Evolutionary conservation across 92 coral and sea anemone species (phyloP).

Genomic region (Zoanthus sansibaricus): DNA sequence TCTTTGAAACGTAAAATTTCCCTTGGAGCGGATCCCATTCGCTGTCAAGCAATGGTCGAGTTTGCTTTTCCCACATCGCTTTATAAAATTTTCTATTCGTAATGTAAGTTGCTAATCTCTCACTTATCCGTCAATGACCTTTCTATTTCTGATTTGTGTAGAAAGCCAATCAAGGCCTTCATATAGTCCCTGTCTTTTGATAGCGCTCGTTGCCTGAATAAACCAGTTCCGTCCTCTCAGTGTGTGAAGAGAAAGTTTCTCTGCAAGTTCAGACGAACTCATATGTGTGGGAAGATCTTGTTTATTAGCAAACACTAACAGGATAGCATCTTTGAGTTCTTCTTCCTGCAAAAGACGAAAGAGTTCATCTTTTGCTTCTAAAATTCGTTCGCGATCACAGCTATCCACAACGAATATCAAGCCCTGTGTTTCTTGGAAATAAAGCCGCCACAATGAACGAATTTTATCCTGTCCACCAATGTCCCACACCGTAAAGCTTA

Average conservation of each 20-base stretch:
- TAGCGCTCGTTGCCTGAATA: slow-evolving; percentile 94
- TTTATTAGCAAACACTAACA: slow-evolving; percentile 95
- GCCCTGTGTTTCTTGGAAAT: slow-evolving; percentile 98
- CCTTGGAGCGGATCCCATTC: too few species aligned
- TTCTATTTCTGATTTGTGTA: slow-evolving; percentile 79
- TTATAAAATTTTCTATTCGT: not conserved
- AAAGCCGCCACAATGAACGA: slow-evolving; percentile 93
- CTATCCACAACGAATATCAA: slow-evolving; percentile 96
- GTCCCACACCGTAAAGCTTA: slow-evolving; percentile 98
- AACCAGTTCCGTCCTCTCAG: slow-evolving; percentile 91
- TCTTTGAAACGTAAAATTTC: too few species aligned
- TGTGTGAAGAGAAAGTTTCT: slow-evolving; percentile 83
- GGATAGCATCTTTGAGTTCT: slow-evolving; percentile 90
- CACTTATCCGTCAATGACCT: slow-evolving; percentile 13
- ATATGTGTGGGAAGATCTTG: slow-evolving; percentile 92
- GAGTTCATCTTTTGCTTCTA: slow-evolving; percentile 92
- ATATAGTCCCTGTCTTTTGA: slow-evolving; percentile 94
- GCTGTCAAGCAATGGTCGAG: not conserved
- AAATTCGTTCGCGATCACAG: slow-evolving; percentile 86
- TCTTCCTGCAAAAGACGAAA: slow-evolving; percentile 91
- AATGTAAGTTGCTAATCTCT: not conserved
- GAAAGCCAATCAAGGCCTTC: slow-evolving; percentile 98
- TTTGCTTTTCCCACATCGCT: slow-evolving; percentile 4
- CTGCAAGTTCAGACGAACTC: slow-evolving; percentile 91
- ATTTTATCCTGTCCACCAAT: slow-evolving; percentile 99